phyloP scores from a whole-genome alignment of 2,113 vertebrate genomes.

The Elgaria multicarinata region DNA sequence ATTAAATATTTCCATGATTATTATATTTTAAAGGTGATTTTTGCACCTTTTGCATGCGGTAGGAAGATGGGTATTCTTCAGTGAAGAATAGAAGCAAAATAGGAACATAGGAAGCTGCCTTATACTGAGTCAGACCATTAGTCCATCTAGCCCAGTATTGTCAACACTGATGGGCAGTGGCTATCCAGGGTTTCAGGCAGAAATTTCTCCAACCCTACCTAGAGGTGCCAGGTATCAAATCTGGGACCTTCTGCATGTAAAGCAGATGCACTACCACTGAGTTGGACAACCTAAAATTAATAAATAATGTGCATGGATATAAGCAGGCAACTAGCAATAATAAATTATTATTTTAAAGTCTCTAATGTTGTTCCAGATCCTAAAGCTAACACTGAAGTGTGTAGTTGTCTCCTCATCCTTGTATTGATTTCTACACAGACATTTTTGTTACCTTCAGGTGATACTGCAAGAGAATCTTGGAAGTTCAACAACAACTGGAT shows the following conservation, averaged over 20 bases:
- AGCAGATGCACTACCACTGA: too few relatives aligned
- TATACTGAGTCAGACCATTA: too few relatives aligned
- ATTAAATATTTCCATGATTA: background rate
- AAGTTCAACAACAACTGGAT: background rate
- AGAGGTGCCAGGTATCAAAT: too few relatives aligned
- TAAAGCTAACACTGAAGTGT: background rate
- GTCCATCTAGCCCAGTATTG: too few relatives aligned
- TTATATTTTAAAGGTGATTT: too few relatives aligned
- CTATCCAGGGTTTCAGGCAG: too few relatives aligned
- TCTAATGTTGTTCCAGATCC: background rate
- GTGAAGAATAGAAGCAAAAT: background rate
- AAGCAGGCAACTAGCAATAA: background rate
- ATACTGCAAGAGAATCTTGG: background rate
- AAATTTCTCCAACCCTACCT: too few relatives aligned
- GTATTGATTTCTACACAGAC: background rate
- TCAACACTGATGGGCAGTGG: too few relatives aligned
- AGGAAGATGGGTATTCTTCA: background rate
- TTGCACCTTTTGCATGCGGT: background rate
- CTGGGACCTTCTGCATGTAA: too few relatives aligned
- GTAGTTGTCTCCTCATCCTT: background rate
- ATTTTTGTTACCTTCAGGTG: background rate
- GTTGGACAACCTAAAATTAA: background rate
- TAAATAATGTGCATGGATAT: background rate
- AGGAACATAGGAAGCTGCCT: too few relatives aligned
- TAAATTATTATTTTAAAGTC: background rate